phyloP scores from a whole-genome alignment of 2,113 vertebrate species.

The Emydura subglobosa region DNA sequence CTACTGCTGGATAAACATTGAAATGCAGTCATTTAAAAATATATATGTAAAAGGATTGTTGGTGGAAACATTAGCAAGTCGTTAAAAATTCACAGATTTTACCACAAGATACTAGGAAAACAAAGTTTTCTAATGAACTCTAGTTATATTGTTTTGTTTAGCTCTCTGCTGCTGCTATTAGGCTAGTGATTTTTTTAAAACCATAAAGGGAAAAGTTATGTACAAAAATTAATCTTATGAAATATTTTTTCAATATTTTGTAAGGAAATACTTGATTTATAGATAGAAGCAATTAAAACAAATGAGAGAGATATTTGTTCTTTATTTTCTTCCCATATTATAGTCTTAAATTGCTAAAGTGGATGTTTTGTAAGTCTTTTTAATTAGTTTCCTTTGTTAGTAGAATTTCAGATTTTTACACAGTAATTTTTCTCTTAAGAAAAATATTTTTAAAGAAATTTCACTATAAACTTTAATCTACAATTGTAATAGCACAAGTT shows the following conservation, averaged over 20 bases:
- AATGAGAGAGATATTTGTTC: background rate
- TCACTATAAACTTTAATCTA: background rate
- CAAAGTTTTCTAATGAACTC: background rate
- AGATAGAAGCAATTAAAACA: background rate
- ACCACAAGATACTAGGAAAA: background rate
- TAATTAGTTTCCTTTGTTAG: background rate
- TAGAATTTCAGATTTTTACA: background rate
- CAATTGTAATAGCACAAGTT: background rate
- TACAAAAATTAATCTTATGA: background rate
- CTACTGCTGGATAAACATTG: background rate
- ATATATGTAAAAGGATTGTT: background rate
- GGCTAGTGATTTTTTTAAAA: background rate
- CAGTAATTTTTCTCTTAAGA: background rate
- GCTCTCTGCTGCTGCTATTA: background rate
- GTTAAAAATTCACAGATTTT: background rate
- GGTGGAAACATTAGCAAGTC: background rate
- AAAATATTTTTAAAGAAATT: background rate
- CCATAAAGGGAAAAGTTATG: background rate
- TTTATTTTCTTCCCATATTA: background rate
- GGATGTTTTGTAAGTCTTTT: background rate
- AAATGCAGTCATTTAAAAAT: background rate
- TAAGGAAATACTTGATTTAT: background rate
- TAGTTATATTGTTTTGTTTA: too few species aligned
- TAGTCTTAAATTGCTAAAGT: background rate
- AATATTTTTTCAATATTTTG: background rate